Base-by-base conservation (phyloP, 1,140 invertebrate genomes). In the Drosophila novamexicana region DNA sequence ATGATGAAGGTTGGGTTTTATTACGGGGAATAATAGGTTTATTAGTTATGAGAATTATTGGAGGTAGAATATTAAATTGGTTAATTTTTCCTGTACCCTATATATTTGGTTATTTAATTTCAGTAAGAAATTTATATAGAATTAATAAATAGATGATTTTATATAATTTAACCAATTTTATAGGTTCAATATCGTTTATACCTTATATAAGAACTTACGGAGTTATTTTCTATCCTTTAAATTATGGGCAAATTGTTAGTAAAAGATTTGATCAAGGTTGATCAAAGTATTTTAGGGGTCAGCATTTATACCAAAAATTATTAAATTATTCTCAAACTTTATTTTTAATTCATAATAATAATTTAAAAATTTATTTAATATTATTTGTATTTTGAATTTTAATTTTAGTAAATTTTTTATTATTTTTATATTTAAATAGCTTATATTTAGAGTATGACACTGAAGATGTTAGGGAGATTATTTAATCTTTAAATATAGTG, bases 391-490 rank as follows among this genome's bases (percentile, higher is more conserved):
- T 89, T 75, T 91, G 91, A 85, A 64, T 85, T 93, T 79, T 86
- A 92, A 79, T 89, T 92, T 91, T 92, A 75, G 76, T 83, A 77
- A 91, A 74, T 81, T 91, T 90, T 90, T 85, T 89, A 77, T 81
- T 83, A 85, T 90, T 86, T 91, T 89, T 82, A 49, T 88, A 93
- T 91, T 93, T 92, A 93, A 92, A 93, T 94, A 94, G 94, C 94
- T 94, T 94, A 94, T 92, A 79, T 57, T 70, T 91, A 94, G 93
- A 94, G 93, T 86, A 81, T 93, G 90, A 94, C 93, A 93, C 93
- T 94, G 94, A 94, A 94, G 93, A 93, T 94, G 93, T 94, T 94
- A 93, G 82, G 92, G 92, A 90, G 92, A 91, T 93, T 76, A 72
- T 34, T 75, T 77, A 79, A 82, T 80, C 70, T 91, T 91, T 90